Conservation (phyloP, 2,888 invertebrate genomes). For the Vanessa cardui region DNA sequence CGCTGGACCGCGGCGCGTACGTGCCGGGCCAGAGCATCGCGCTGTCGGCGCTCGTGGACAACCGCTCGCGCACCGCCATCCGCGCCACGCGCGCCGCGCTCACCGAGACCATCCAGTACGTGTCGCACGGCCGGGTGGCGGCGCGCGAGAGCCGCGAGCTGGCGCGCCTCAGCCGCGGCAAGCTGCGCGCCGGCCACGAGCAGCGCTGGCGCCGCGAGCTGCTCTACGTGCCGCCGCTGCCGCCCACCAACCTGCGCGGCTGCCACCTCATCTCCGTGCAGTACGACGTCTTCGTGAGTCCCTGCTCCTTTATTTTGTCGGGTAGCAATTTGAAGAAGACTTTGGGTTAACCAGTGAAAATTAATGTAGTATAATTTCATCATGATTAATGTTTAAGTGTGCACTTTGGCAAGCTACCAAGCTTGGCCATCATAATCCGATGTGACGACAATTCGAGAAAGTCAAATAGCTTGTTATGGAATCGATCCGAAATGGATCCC, state of each 20-base stretch:
- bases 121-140: conserved; percentile 92
- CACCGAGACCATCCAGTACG: conserved; percentile 91
- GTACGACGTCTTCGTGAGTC: conserved; percentile 95
- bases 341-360: too few species aligned
- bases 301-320: too few species aligned
- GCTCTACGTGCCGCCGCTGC: conserved; percentile 95
- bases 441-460: too few species aligned
- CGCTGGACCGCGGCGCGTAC: conserved; percentile 95
- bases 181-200: conserved; percentile 90
- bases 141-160: conserved; percentile 94
- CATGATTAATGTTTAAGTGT: too few species aligned
- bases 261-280: conserved; percentile 96
- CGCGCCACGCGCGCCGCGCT: conserved; percentile 93
- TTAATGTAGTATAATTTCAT: too few species aligned
- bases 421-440: too few species aligned
- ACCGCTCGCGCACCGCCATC: conserved; percentile 92
- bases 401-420: too few species aligned
- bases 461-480: too few species aligned
- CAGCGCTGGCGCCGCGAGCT: conserved; percentile 95
- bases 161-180: conserved; percentile 80
- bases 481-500: too few species aligned
- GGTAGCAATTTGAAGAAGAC: too few species aligned
- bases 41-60: conserved; percentile 92
- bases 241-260: conserved; percentile 96
- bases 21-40: conserved; percentile 97